Conservation (phyloP, 2,888 invertebrate genomes). For the Lomographa bimaculata region DNA sequence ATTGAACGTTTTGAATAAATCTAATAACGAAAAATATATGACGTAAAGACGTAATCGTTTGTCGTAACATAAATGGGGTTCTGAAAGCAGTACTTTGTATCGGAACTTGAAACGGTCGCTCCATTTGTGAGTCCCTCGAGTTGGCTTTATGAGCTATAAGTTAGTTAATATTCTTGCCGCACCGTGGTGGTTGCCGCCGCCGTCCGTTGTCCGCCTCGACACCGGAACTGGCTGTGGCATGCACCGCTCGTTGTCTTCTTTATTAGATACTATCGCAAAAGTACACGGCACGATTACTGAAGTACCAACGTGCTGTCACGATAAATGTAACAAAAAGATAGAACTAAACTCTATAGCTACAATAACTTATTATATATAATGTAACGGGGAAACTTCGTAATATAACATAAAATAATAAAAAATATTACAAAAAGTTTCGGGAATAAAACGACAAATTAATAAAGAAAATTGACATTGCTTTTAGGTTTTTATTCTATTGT, state of each 20-base stretch:
- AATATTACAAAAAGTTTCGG: no score
- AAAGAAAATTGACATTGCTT: no score
- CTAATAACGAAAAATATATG: no score
- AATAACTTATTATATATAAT: no score
- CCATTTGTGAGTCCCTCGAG: slow-evolving; percentile 45
- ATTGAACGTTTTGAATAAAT: no score
- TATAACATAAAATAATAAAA: no score
- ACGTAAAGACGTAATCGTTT: no score
- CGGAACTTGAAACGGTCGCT: slow-evolving; percentile 40
- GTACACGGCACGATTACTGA: slow-evolving; percentile 41
- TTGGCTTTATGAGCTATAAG: slow-evolving; percentile 36
- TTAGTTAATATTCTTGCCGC: slow-evolving; percentile 59
- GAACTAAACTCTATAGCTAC: no score
- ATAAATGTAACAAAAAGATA: slow-evolving; percentile 1
- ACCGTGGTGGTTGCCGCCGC: slow-evolving; percentile 41
- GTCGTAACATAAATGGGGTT: no score
- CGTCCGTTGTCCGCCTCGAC: slow-evolving; percentile 45
- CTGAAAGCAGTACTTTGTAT: slow-evolving; percentile 19
- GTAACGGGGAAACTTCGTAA: no score
- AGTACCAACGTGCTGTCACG: slow-evolving; percentile 8
- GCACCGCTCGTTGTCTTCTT: slow-evolving; percentile 56
- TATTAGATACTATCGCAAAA: slow-evolving; percentile 50
- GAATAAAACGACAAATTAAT: no score
- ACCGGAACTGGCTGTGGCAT: slow-evolving; percentile 63
- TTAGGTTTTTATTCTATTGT: no score